phyloP scores from a whole-genome alignment of 2,888 invertebrate genomes.

The Orthonevra nobilis region DNA sequence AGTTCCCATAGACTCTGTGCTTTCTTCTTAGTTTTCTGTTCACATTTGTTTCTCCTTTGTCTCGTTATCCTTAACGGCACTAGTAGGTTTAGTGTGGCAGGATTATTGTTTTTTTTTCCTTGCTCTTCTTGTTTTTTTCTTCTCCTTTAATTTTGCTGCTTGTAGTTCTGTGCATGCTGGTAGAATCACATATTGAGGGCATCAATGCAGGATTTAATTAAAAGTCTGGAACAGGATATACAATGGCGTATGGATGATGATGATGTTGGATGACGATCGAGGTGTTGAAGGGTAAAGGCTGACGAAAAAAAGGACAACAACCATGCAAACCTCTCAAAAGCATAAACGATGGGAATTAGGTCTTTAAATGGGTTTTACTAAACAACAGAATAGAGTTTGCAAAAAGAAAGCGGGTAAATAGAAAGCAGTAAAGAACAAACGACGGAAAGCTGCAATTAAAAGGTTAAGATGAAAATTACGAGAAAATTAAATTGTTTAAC shows the following conservation, averaged over 20 bases:
- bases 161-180: conserved; percentile 9
- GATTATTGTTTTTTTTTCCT: conserved; percentile 25
- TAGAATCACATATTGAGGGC: conserved; percentile 55
- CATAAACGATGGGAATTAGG: conserved; percentile 34
- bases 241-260: conserved; percentile 35
- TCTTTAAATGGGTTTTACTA: conserved; percentile 28
- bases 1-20: conserved; percentile 35
- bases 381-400: conserved; percentile 2
- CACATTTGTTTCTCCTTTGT: conserved; percentile 35
- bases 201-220: conserved; percentile 63
- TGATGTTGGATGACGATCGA: conserved; percentile 3
- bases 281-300: background rate
- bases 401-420: background rate
- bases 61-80: conserved; percentile 12
- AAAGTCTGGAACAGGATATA: conserved; percentile 58
- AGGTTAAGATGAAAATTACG: conserved; percentile 38
- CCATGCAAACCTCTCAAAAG: conserved; percentile 13
- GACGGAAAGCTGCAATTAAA: conserved; percentile 29
- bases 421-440: conserved; percentile 24
- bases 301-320: conserved; percentile 11
- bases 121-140: conserved; percentile 41
- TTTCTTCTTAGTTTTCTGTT: conserved; percentile 35
- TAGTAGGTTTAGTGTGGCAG: no score
- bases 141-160: conserved; percentile 6
- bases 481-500: conserved; percentile 44